Percentiles rank a stretch among this genome's conserved stretches.
Conservation (phyloP, 2,113 vertebrate species). For the Petroica traversi region DNA sequence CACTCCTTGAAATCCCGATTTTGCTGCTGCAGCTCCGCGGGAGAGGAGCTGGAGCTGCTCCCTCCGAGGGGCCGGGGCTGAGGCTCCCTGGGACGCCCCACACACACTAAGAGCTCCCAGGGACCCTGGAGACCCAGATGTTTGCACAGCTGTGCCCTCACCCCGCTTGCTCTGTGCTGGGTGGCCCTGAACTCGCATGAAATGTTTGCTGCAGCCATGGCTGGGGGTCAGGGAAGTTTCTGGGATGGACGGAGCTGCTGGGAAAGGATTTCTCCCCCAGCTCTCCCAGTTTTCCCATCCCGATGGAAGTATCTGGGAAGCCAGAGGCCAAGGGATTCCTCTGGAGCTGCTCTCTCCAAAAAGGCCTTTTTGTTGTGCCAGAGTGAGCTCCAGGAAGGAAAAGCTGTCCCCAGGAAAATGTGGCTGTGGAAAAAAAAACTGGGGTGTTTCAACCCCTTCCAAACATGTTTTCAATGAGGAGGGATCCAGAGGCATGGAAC, state of each 20-base stretch:
- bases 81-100: rapidly evolving
- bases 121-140: background rate
- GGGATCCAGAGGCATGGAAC: background rate
- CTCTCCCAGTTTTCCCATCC: background rate
- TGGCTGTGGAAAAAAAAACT: background rate
- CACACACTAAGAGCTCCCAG: background rate
- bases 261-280: background rate
- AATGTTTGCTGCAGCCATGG: background rate
- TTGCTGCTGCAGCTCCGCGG: background rate
- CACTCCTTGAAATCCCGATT: background rate
- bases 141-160: constrained; percentile 29
- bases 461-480: background rate
- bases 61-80: background rate
- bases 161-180: background rate
- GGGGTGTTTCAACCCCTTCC: background rate
- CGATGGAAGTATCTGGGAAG: background rate
- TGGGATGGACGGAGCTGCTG: background rate
- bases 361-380: background rate
- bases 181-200: background rate
- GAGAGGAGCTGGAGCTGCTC: background rate
- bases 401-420: background rate
- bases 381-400: background rate
- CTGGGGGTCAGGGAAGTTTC: too few relatives aligned
- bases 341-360: background rate
- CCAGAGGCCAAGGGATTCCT: background rate